Percentiles rank a stretch among this genome's conserved stretches.
Conservation (phyloP, 2,888 invertebrate genomes). For the Drosophila flavopinicola region DNA sequence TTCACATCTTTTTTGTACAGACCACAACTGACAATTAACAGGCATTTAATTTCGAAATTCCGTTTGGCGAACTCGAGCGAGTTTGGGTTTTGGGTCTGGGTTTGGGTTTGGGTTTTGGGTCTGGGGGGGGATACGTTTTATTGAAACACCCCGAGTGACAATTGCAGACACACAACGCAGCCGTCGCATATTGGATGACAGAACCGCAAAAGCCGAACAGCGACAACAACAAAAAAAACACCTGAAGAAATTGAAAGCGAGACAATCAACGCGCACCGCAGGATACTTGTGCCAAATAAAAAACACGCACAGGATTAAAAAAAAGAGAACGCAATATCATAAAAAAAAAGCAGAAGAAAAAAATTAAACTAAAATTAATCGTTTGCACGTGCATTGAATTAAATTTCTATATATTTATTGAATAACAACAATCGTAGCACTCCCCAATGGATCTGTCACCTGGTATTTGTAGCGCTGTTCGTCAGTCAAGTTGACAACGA, state of each 20-base stretch:
- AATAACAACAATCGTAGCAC: conserved; percentile 8
- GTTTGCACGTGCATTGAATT: conserved; percentile 64
- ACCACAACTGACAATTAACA: conserved; percentile 61
- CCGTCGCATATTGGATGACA: conserved; percentile 55
- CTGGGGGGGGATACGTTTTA: background rate
- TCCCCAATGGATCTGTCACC: conserved; percentile 25
- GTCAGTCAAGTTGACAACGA: conserved; percentile 20
- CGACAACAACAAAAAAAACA: conserved; percentile 21
- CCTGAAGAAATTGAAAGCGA: conserved; percentile 46
- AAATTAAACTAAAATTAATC: conserved; percentile 62
- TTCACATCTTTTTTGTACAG: background rate
- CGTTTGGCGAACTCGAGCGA: background rate
- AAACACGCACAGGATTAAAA: conserved; percentile 51
- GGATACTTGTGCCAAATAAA: conserved; percentile 58
- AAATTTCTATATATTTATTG: conserved; percentile 1
- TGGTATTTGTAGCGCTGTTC: conserved; percentile 13
- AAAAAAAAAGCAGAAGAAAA: background rate
- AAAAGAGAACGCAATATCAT: conserved; percentile 24
- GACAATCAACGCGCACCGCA: conserved; percentile 70
- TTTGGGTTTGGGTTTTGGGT: background rate
- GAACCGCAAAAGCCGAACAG: conserved; percentile 53
- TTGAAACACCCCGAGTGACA: conserved; percentile 65
- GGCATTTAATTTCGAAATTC: conserved; percentile 56
- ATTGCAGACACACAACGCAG: conserved; percentile 46
- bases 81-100: background rate